Conservation (phyloP, 2,888 invertebrate species). For the Drosophila bunnanda region DNA sequence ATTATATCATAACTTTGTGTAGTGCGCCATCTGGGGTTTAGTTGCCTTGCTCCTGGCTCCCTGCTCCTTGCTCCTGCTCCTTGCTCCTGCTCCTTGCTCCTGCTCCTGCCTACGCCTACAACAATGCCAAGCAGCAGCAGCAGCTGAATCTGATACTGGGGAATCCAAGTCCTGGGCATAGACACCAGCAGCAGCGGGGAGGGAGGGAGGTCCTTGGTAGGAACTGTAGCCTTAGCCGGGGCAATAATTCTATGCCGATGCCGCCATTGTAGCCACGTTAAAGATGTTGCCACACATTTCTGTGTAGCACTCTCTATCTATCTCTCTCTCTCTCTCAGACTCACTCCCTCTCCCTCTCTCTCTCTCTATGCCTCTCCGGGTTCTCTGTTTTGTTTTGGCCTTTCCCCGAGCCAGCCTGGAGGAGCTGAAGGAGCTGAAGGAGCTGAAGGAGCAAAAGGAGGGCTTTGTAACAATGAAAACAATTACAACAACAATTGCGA, state of each 20-base stretch:
- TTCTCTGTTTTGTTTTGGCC: conserved; percentile 47
- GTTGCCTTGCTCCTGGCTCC: conserved; percentile 61
- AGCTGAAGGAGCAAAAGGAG: conserved; percentile 3
- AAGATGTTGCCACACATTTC: conserved; percentile 80
- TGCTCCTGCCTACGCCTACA: conserved; percentile 71
- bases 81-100: not conserved
- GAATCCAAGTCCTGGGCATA: conserved; percentile 32
- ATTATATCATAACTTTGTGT: conserved; percentile 81
- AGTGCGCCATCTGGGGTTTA: conserved; percentile 84
- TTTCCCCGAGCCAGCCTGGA: not conserved
- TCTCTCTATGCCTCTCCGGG: not conserved
- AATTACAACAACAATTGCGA: conserved; percentile 83
- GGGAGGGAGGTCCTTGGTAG: not conserved
- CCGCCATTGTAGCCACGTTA: conserved; percentile 77
- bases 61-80: conserved; percentile 22
- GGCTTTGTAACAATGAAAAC: conserved; percentile 78
- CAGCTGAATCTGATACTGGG: conserved; percentile 42
- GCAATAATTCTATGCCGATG: conserved; percentile 79
- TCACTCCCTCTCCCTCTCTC: conserved; percentile 1
- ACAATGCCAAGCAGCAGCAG: conserved; percentile 53
- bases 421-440: not conserved
- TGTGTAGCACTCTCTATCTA: conserved; percentile 57
- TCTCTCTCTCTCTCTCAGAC: conserved; percentile 2
- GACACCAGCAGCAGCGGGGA: conserved; percentile 16
- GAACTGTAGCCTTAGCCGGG: conserved; percentile 30